Evolutionary conservation across 1,140 invertebrate genomes (phyloP).

Genomic region (Wasmannia auropunctata): DNA sequence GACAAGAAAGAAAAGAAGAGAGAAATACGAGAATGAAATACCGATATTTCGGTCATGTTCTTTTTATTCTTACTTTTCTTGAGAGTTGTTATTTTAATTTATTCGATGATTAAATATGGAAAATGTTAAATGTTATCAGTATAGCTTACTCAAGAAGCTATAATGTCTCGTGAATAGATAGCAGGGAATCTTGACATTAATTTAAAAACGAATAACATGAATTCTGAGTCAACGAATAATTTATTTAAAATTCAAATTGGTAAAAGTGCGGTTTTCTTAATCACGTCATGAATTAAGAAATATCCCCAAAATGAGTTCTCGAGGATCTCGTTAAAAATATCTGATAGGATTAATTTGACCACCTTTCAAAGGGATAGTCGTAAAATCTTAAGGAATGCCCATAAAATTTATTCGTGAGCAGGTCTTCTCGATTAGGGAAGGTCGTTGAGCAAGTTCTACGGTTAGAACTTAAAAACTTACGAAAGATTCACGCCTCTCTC

Average conservation of each 20-base stretch:
- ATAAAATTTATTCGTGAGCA: slow-evolving; percentile 27
- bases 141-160: background rate
- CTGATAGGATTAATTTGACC: slow-evolving; percentile 41
- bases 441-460: slow-evolving; percentile 1
- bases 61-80: background rate
- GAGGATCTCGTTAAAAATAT: background rate
- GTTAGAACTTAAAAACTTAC: background rate
- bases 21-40: background rate
- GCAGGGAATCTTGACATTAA: slow-evolving; percentile 11
- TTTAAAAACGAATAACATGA: background rate
- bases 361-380: background rate
- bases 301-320: background rate
- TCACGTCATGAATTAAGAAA: background rate
- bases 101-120: background rate
- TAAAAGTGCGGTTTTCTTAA: background rate
- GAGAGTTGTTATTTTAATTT: background rate
- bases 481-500: background rate
- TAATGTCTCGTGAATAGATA: background rate
- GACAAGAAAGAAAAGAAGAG: background rate
- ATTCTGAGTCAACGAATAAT: slow-evolving; percentile 13
- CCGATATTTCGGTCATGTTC: background rate
- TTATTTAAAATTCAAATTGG: background rate
- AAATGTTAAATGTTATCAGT: background rate
- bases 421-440: background rate
- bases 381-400: slow-evolving; percentile 23